These are phyloP conservation scores for Capitella teleta DNA, from an alignment of 1,140 invertebrate genomes.

Conservation along the genomic window DNA sequence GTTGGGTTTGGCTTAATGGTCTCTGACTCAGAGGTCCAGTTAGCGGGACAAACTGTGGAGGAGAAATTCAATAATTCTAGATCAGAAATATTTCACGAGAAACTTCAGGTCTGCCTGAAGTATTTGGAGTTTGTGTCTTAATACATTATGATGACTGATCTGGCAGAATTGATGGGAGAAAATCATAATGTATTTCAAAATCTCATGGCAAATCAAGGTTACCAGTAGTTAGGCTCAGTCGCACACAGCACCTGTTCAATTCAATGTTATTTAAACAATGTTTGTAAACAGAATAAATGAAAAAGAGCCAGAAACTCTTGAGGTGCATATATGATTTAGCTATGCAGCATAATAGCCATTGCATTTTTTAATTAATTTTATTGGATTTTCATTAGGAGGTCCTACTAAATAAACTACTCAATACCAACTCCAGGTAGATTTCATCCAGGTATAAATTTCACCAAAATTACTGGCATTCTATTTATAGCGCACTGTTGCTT, in stretches of 20 bases:
- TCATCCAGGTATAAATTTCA: not conserved
- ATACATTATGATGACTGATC: not conserved
- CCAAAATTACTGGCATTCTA: not conserved
- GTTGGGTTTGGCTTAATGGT: constrained; percentile 40
- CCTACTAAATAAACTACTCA: not conserved
- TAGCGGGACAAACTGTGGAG: constrained; percentile 40
- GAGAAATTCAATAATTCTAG: constrained; percentile 19
- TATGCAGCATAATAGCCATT: no score
- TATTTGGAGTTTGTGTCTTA: not conserved
- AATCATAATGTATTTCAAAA: not conserved
- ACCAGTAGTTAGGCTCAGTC: not conserved
- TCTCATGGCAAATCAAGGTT: not conserved
- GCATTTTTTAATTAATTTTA: no score
- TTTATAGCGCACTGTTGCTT: not conserved
- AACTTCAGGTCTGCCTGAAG: constrained; percentile 15
- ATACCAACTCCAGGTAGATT: not conserved
- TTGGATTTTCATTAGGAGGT: no score
- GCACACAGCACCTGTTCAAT: no score
- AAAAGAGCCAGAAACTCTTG: no score
- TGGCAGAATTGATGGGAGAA: not conserved
- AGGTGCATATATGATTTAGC: no score
- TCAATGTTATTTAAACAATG: no score
- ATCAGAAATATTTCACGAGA: not conserved
- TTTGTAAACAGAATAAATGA: no score
- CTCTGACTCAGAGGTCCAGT: constrained; percentile 37